A percentile compares a stretch with the other conserved stretches of the same genome.
Conservation (phyloP, 1,140 invertebrate genomes). For the Psilanteris sp. region DNA sequence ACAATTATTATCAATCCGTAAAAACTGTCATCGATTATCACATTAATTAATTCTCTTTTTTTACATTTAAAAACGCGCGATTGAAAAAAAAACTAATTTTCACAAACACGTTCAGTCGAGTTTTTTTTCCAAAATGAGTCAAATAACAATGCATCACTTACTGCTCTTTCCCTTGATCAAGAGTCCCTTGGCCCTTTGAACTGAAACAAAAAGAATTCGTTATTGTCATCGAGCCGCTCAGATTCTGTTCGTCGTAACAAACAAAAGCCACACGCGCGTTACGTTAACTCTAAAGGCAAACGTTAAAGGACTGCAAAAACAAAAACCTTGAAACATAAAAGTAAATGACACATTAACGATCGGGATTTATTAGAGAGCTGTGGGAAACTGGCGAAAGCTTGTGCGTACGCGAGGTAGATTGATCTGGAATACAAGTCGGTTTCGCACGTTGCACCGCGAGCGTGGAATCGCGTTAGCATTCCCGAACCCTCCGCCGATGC, state of each 20-base stretch:
- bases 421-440: conserved; percentile 46
- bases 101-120: too few species aligned
- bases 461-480: conserved; percentile 40
- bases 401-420: conserved; percentile 18
- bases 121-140: too few species aligned
- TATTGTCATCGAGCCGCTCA: too few species aligned
- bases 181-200: conserved; percentile 86
- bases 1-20: too few species aligned
- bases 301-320: too few species aligned
- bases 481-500: conserved; percentile 37
- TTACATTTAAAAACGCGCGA: too few species aligned
- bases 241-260: neutral
- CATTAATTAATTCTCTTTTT: too few species aligned
- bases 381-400: conserved; percentile 57
- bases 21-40: too few species aligned
- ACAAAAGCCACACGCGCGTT: conserved; percentile 14
- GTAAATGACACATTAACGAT: conserved; percentile 26
- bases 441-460: conserved; percentile 53
- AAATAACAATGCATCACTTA: conserved; percentile 47
- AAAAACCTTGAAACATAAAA: conserved; percentile 28
- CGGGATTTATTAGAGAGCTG: conserved; percentile 40
- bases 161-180: conserved; percentile 93
- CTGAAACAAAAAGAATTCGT: conserved; percentile 77
- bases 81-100: too few species aligned
- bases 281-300: too few species aligned